Percentiles rank a stretch among this genome's conserved stretches.
Conservation (phyloP, 2,113 vertebrate species). For the Raphicerus campestris region DNA sequence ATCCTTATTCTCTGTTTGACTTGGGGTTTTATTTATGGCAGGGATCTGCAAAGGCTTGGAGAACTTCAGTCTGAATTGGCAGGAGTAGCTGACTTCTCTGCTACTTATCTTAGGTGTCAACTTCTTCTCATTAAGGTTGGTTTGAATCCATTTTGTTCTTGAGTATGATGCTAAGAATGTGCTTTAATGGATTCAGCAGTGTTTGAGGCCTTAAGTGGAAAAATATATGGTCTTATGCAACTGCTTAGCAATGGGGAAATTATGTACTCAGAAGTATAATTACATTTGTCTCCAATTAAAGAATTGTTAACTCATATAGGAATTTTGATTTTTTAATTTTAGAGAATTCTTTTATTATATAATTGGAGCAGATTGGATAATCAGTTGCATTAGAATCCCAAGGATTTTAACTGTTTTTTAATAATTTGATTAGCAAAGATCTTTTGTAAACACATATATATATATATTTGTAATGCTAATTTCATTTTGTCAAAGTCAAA, state of each 20-base stretch:
- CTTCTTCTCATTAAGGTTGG: slow-evolving; percentile 94
- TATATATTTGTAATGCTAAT: neutral
- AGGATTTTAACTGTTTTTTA: neutral
- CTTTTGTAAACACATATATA: neutral
- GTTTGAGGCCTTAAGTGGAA: neutral
- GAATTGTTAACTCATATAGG: slow-evolving; percentile 6
- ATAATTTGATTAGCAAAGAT: slow-evolving; percentile 5
- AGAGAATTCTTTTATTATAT: neutral
- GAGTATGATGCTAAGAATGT: neutral
- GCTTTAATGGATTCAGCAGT: neutral
- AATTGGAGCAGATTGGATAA: neutral
- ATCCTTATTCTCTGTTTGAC: neutral
- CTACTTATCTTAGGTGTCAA: slow-evolving; percentile 94
- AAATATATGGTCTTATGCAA: neutral
- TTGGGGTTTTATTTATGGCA: slow-evolving; percentile 67
- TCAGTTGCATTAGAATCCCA: slow-evolving; percentile 32
- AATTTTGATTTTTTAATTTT: neutral
- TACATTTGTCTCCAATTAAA: slow-evolving; percentile 39
- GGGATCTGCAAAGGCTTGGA: slow-evolving; percentile 94
- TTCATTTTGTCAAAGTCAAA: neutral
- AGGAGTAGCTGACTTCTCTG: slow-evolving; percentile 95
- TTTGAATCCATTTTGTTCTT: neutral
- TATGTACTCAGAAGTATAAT: neutral
- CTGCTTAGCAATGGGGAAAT: neutral
- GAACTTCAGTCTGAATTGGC: slow-evolving; percentile 95